phyloP scores from a whole-genome alignment of 2,797 vertebrate species.

The Microchirus variegatus region DNA sequence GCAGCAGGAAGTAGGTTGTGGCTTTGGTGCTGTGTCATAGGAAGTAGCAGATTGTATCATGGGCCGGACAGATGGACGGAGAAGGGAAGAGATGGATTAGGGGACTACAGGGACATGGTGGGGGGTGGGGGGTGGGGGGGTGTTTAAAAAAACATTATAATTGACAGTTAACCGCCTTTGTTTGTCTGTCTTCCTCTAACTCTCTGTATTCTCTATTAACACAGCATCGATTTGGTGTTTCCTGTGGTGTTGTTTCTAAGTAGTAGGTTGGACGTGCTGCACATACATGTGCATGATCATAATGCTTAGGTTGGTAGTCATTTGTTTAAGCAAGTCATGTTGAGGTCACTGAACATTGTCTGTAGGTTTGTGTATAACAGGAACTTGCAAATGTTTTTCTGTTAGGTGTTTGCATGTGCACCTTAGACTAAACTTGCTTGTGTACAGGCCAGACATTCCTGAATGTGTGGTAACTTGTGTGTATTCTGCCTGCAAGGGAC shows the following conservation, averaged over 20 bases:
- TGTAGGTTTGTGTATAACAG: too few relatives aligned
- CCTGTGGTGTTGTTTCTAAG: neutral
- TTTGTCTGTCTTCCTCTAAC: neutral
- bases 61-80: slow-evolving; percentile 69
- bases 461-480: slow-evolving; percentile 7
- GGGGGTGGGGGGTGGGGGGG: neutral
- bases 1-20: slow-evolving; percentile 81
- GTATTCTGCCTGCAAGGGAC: slow-evolving; percentile 1
- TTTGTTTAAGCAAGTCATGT: too few relatives aligned
- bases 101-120: slow-evolving; percentile 38
- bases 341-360: too few relatives aligned
- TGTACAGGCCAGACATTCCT: slow-evolving; percentile 4
- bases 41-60: slow-evolving; percentile 82
- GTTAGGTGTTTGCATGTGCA: neutral
- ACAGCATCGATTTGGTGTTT: neutral
- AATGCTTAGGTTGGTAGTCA: too few relatives aligned
- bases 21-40: slow-evolving; percentile 75
- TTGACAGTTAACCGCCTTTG: slow-evolving; percentile 15
- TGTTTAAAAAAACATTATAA: slow-evolving; percentile 33
- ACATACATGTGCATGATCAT: neutral
- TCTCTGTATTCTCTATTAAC: neutral
- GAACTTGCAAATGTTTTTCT: neutral
- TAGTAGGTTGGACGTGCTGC: neutral
- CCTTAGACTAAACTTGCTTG: neutral
- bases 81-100: slow-evolving; percentile 68